Evolutionary conservation across 2,888 invertebrate species (phyloP), one percentile per base, ranked within the genome.

Genomic region (Hydroisotoma schaefferi): DNA sequence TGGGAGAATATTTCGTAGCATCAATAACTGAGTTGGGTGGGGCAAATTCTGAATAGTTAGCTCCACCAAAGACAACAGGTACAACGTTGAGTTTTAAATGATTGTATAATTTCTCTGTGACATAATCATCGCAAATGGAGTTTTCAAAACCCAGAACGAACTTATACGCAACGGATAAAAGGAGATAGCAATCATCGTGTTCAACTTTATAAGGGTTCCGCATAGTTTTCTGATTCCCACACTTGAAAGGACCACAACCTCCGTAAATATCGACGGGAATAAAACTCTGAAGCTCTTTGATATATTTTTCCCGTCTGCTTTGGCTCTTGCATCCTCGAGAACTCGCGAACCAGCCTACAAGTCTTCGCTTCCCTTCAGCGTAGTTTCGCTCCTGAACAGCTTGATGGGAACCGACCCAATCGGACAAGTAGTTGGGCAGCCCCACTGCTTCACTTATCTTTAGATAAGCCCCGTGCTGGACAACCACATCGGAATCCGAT

Each of bases 91-190:
- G 65, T 26, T 71, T 70, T 20, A 73, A 55, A 48, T 69, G 63
- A 40, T 72, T 70, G 53, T 65, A 71, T 27, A 82, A 74, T 74
- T 87, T 87, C 73, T 87, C 87, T 0, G 86, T 87, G 47, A 87
- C 75, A 71, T 87, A 87, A 73, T 87, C 84, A 5, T 78, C 78
- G 73, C 87, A 87, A 69, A 83, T 81, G 0, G 84, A 82, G 73
- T 87, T 87, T 75, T 87, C 87, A 66, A 87, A 83, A 0, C 85
- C 82, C 43, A 87, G 75, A 72, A 87, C 86, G 74, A 87, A 87
- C 69, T 85, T 78, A 75, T 87, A 87, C 8, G 79, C 71, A 0
- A 65, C 57, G 33, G 67, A 67, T 0, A 79, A 75, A 44, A 86
- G 75, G 5, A 75, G 67, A 2, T 78, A 75, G 68, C 87, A 87